Percentiles rank a stretch among this genome's conserved stretches.
These are phyloP conservation scores for Chaunax sp. DNA, from an alignment of 2,797 vertebrate genomes.

Conservation along the genomic window DNA sequence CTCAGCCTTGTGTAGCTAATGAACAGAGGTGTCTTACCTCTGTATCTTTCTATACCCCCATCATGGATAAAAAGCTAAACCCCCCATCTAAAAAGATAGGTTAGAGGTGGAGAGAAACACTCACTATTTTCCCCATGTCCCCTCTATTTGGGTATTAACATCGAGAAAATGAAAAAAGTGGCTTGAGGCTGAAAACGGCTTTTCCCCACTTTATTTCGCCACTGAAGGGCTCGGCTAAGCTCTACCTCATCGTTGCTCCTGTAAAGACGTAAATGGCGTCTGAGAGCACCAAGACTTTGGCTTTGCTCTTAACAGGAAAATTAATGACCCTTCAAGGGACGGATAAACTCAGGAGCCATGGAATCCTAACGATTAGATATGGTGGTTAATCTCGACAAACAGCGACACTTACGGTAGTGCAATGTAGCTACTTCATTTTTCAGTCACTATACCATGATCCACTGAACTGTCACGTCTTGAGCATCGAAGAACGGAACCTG, in stretches of 20 bases:
- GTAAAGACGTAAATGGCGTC: slow-evolving; percentile 35
- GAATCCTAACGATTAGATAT: slow-evolving; percentile 18
- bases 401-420: slow-evolving; percentile 65
- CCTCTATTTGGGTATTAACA: slow-evolving; percentile 58
- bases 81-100: slow-evolving; percentile 52
- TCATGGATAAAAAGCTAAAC: slow-evolving; percentile 58
- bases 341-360: slow-evolving; percentile 1
- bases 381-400: slow-evolving; percentile 16
- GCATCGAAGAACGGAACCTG: slow-evolving; percentile 32
- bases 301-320: slow-evolving; percentile 35
- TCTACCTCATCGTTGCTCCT: slow-evolving; percentile 42
- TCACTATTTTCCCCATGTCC: slow-evolving; percentile 41
- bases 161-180: slow-evolving; percentile 44
- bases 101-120: slow-evolving; percentile 62
- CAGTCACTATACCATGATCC: slow-evolving; percentile 53
- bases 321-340: slow-evolving; percentile 16
- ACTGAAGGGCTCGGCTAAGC: slow-evolving; percentile 42
- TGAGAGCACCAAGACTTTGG: slow-evolving; percentile 33
- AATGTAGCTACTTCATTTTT: slow-evolving; percentile 75
- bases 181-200: slow-evolving; percentile 58
- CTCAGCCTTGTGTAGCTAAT: slow-evolving; percentile 75
- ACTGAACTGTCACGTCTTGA: slow-evolving; percentile 36
- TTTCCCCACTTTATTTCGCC: slow-evolving; percentile 56
- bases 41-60: slow-evolving; percentile 39
- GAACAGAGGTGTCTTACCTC: slow-evolving; percentile 66